Evolutionary conservation across 1,140 invertebrate genomes (phyloP).

Genomic region (Sitophilus oryzae): DNA sequence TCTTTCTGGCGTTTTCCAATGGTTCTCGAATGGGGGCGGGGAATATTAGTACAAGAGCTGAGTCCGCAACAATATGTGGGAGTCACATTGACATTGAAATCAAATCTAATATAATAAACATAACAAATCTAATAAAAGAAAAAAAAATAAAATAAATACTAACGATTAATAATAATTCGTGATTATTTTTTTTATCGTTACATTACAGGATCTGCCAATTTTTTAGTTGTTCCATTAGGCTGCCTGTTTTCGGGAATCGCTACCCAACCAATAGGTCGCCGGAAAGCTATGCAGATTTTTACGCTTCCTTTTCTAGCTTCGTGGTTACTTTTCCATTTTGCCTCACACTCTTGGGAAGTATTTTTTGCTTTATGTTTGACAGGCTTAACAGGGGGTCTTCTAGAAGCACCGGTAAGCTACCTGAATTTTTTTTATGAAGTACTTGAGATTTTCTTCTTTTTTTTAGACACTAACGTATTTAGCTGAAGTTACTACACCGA

Average conservation of each 20-base stretch:
- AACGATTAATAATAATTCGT: not conserved
- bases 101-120: no score
- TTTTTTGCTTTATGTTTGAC: conserved; percentile 61
- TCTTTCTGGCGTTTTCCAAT: no score
- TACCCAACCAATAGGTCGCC: conserved; percentile 63
- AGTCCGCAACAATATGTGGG: no score
- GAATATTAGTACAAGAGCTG: no score
- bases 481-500: conserved; percentile 71
- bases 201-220: conserved; percentile 63
- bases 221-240: conserved; percentile 68
- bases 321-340: conserved; percentile 64
- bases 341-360: conserved; percentile 53
- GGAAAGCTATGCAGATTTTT: conserved; percentile 63
- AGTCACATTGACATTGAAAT: no score
- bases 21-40: no score
- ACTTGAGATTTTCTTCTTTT: no score
- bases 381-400: conserved; percentile 64
- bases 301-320: conserved; percentile 66
- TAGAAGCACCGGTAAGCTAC: conserved; percentile 69
- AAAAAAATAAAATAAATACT: no score
- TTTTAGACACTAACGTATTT: conserved; percentile 68
- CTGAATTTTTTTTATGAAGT: no score
- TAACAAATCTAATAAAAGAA: no score
- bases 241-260: conserved; percentile 63
- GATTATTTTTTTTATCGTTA: no score